Evolutionary conservation across 2,888 invertebrate genomes (phyloP), one percentile per base, ranked within the genome.

Genomic region (Drosophila prostipennis): DNA sequence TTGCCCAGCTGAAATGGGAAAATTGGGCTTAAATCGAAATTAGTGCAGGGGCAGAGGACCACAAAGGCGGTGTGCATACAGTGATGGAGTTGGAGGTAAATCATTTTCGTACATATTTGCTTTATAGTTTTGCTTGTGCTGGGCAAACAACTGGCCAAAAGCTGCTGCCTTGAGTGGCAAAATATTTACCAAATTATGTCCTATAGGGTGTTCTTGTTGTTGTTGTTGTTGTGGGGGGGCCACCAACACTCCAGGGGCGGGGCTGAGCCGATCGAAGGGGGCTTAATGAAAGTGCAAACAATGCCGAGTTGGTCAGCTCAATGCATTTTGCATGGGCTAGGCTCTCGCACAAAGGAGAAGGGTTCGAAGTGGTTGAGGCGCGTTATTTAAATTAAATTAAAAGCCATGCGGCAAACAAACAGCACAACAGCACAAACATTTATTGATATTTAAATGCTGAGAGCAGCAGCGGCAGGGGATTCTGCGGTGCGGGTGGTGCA

Each of bases 371-470:
- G 67, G 57, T 54, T 65, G 29, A 29, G 51, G 51, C 40, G 70
- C 77, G 73, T 76, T 79, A 85, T 85, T 84, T 76, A 85, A 82
- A 85, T 82, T 78, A 82, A 82, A 82, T 82, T 85, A 85, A 85
- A 82, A 84, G 76, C 85, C 85, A 69, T 72, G 59, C 70, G 68
- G 72, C 72, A 80, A 77, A 74, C 78, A 80, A 78, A 74, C 55
- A 67, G 59, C 55, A 56, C 54, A 76, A 74, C 72, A 65, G 58
- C 72, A 67, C 72, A 80, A 79, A 65, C 80, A 86, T 83, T 86
- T 83, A 83, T 85, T 83, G 83, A 78, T 85, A 85, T 83, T 83
- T 82, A 82, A 82, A 80, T 83, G 78, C 59, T 71, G 80, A 54
- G 54, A 59, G 49, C 67, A 55, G 19, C 2, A 36, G 39, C 52